Base-by-base conservation (phyloP, 2,888 invertebrate genomes). In the Eudasyphora cyanicolor region DNA sequence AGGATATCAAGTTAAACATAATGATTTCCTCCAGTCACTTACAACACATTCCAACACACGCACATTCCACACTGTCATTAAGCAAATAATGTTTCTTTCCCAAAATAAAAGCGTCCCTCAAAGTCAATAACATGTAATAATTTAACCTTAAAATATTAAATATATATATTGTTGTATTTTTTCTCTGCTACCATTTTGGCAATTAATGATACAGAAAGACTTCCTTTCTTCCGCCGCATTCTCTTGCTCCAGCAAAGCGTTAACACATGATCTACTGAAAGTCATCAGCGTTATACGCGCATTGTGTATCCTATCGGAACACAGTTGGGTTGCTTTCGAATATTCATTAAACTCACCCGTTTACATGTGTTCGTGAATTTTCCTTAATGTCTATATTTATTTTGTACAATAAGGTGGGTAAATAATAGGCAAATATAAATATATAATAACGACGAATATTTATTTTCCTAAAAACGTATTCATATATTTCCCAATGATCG, bases 1-100 rank as follows among this genome's bases (percentile, higher is more conserved):
- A 62, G 70, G 51, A 76, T 79, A 82, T 42, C 29, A 35, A 70
- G 71, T 42, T 67, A 76, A 76, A 24, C 67, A 67, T 19, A 67
- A 67, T 42, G 67, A 67, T 67, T 67, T 67, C 67, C 67, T 67
- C 38, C 24, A 42, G 67, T 67, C 42, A 24, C 38, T 6, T 14
- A 42, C 42, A 67, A 21, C 60, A n/a, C n/a, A n/a, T n/a, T n/a
- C n/a, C n/a, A n/a, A 49, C 5, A n/a, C 35, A 64, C 32, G 8
- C 35, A 38, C 32, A 14, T 60, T 60, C 14, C 27, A 10, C 14
- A 10, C 21, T 35, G 38, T 38, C 64, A 64, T 64, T 64, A 64
- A 64, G 38, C 64, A 60, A 32, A 60, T 14, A 60, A 29, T n/a
- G 21, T 21, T 51, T 51, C 45, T 35, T 35, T 21, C 21, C 10